Conservation (phyloP, 2,113 vertebrate genomes). For the Zosterops hypoxanthus region DNA sequence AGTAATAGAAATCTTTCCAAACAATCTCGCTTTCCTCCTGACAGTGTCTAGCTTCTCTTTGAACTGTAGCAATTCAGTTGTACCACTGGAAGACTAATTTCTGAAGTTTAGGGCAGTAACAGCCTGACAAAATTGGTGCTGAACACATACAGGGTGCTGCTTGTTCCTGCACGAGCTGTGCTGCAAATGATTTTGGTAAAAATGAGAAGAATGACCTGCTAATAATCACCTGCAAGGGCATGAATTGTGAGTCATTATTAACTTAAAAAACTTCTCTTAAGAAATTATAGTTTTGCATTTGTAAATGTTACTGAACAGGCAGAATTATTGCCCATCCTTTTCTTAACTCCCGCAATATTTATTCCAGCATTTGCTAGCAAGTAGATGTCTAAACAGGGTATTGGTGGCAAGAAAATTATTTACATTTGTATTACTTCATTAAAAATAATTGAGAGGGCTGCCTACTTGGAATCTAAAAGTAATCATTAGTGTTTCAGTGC, state of each 20-base stretch:
- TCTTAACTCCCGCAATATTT: constrained; percentile 5
- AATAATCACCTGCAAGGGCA: background rate
- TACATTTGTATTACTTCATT: background rate
- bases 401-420: background rate
- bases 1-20: background rate
- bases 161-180: background rate
- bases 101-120: background rate
- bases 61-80: background rate
- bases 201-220: background rate
- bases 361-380: constrained; percentile 7
- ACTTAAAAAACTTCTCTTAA: background rate
- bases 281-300: background rate
- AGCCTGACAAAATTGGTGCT: background rate
- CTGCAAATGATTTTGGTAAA: background rate
- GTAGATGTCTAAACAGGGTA: background rate
- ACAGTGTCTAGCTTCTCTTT: background rate
- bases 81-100: background rate
- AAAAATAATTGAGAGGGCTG: background rate
- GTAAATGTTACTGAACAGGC: background rate
- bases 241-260: background rate
- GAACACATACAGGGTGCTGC: background rate
- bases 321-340: background rate
- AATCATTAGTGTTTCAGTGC: constrained; percentile 2
- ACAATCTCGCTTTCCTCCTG: background rate
- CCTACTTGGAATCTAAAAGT: constrained; percentile 26